Conservation (phyloP, 2,797 vertebrate genomes). For the Sebastes flavidus region DNA sequence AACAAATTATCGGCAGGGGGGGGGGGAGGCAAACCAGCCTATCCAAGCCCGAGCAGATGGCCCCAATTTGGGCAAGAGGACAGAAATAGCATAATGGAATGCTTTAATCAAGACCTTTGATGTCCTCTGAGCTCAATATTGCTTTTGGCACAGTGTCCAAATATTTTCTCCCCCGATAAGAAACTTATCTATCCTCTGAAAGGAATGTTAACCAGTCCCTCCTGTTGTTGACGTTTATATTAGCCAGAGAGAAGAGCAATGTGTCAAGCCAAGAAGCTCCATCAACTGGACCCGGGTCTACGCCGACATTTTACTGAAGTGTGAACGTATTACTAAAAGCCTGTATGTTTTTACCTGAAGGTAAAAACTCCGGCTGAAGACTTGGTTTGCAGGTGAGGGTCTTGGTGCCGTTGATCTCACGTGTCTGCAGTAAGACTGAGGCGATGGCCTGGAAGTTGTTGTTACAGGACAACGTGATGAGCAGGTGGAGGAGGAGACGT, state of each 20-base stretch:
- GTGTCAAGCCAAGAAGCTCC: slow-evolving; percentile 28
- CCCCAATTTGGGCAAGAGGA: slow-evolving; percentile 62
- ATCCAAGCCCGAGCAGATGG: slow-evolving; percentile 56
- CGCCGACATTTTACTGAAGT: not conserved
- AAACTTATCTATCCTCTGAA: slow-evolving; percentile 61
- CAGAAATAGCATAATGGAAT: slow-evolving; percentile 79
- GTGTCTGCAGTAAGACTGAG: slow-evolving; percentile 91
- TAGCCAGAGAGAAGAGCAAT: slow-evolving; percentile 24
- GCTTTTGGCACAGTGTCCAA: slow-evolving; percentile 73
- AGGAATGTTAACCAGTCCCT: slow-evolving; percentile 61
- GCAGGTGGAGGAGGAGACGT: slow-evolving; percentile 92
- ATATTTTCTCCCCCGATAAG: slow-evolving; percentile 77
- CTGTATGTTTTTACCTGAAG: slow-evolving; percentile 83
- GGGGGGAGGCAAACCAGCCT: slow-evolving; percentile 6
- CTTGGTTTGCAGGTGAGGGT: slow-evolving; percentile 90
- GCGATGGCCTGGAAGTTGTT: slow-evolving; percentile 93
- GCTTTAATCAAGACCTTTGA: slow-evolving; percentile 82
- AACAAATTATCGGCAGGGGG: slow-evolving; percentile 40
- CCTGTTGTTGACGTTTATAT: slow-evolving; percentile 33
- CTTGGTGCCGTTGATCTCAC: slow-evolving; percentile 90
- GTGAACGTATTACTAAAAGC: not conserved
- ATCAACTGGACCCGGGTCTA: not conserved
- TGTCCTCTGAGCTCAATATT: slow-evolving; percentile 66
- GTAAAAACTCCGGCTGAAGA: slow-evolving; percentile 87
- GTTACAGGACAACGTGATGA: slow-evolving; percentile 93